Conservation (phyloP, 2,113 vertebrate species). For the Pimephales promelas region DNA sequence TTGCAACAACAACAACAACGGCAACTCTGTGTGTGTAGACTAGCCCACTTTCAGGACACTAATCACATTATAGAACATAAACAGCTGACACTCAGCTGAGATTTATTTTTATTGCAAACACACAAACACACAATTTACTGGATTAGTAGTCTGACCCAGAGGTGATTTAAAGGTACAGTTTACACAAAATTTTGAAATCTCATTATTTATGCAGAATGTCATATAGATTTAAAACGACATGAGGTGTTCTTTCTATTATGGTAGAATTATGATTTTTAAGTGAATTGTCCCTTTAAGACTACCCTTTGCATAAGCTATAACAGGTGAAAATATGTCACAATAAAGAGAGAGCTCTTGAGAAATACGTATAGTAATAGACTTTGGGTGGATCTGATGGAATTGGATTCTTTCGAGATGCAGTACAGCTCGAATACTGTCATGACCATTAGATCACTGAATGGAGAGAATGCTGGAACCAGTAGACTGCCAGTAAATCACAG, state of each 20-base stretch:
- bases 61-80: slow-evolving; percentile 32
- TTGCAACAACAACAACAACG: background rate
- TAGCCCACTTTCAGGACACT: slow-evolving; percentile 8
- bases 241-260: background rate
- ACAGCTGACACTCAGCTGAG: slow-evolving; percentile 35
- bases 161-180: background rate
- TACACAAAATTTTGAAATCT: background rate
- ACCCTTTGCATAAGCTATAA: background rate
- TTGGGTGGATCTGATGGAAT: background rate
- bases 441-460: slow-evolving; percentile 9
- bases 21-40: slow-evolving; percentile 8
- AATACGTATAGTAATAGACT: background rate
- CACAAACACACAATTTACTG: background rate
- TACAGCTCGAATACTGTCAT: background rate
- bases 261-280: background rate
- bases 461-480: background rate
- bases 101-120: background rate
- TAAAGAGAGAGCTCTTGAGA: background rate
- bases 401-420: slow-evolving; percentile 16
- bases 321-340: background rate
- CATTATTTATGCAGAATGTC: background rate
- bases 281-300: background rate
- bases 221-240: background rate
- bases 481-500: slow-evolving; percentile 18
- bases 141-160: background rate